Evolutionary conservation across 2,797 vertebrate species (phyloP).

Genomic region (Limosa lapponica): DNA sequence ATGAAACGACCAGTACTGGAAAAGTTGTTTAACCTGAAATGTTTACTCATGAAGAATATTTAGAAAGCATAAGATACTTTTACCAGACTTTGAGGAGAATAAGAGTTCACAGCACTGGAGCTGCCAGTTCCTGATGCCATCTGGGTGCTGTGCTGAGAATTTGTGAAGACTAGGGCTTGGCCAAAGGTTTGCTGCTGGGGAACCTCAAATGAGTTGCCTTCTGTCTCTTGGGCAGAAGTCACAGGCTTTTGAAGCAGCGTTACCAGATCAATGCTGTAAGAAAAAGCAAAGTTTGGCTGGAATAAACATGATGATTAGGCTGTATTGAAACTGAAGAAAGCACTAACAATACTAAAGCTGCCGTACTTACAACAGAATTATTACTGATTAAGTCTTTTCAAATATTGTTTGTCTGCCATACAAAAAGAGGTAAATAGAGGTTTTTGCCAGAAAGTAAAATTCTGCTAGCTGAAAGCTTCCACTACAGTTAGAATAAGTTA

Average conservation of each 20-base stretch:
- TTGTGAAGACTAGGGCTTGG: constrained; percentile 94
- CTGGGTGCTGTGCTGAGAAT: constrained; percentile 89
- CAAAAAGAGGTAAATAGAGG: too few relatives aligned
- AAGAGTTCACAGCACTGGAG: constrained; percentile 85
- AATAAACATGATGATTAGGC: neutral
- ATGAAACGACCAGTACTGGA: neutral
- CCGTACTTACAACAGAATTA: neutral
- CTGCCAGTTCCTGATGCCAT: constrained; percentile 76
- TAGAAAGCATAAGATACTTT: neutral
- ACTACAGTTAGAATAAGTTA: too few relatives aligned
- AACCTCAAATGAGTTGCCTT: constrained; percentile 83
- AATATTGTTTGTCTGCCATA: too few relatives aligned
- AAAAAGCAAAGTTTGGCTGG: neutral
- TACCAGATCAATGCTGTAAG: constrained; percentile 87
- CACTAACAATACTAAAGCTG: neutral
- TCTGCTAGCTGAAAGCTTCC: too few relatives aligned
- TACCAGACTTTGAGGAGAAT: constrained; percentile 92
- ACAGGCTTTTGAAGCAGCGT: constrained; percentile 91
- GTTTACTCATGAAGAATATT: neutral
- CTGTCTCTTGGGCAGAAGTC: constrained; percentile 73
- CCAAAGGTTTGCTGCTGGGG: constrained; percentile 86
- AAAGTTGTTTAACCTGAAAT: neutral
- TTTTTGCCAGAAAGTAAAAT: too few relatives aligned
- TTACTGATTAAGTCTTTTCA: neutral
- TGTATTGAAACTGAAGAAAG: neutral